Percentiles rank a stretch among this genome's conserved stretches.
phyloP scores from a whole-genome alignment of 2,113 vertebrate species.

The Chloroceryle aenea region DNA sequence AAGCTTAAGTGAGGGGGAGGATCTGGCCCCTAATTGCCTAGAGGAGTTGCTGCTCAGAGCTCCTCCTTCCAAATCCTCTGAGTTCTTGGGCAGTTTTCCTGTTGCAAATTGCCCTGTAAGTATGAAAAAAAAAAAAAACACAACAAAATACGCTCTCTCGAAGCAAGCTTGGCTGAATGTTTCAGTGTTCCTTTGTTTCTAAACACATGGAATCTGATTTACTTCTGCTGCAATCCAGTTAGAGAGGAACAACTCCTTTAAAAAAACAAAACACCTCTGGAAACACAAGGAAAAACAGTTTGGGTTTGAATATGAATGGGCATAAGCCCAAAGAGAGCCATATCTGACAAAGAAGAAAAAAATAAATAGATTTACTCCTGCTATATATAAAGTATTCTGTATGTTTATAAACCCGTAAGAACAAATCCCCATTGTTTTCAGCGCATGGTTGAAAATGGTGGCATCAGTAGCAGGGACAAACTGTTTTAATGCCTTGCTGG shows the following conservation, averaged over 20 bases:
- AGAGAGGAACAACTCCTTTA: background rate
- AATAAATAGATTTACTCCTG: background rate
- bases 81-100: background rate
- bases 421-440: background rate
- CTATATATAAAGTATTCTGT: background rate
- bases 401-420: background rate
- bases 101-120: background rate
- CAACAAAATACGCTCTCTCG: background rate
- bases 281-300: background rate
- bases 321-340: background rate
- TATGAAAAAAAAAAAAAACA: background rate
- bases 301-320: background rate
- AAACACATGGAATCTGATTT: background rate
- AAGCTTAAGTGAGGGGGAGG: background rate
- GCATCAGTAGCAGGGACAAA: background rate
- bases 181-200: slow-evolving; percentile 39
- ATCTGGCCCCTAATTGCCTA: background rate
- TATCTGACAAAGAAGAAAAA: background rate
- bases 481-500: background rate
- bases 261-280: background rate
- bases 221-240: background rate
- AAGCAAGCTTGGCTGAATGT: slow-evolving; percentile 36
- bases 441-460: background rate
- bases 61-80: background rate
- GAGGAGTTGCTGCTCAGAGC: background rate